Evolutionary conservation across 2,113 vertebrate species (phyloP).

Genomic region (Neotoma lepida): DNA sequence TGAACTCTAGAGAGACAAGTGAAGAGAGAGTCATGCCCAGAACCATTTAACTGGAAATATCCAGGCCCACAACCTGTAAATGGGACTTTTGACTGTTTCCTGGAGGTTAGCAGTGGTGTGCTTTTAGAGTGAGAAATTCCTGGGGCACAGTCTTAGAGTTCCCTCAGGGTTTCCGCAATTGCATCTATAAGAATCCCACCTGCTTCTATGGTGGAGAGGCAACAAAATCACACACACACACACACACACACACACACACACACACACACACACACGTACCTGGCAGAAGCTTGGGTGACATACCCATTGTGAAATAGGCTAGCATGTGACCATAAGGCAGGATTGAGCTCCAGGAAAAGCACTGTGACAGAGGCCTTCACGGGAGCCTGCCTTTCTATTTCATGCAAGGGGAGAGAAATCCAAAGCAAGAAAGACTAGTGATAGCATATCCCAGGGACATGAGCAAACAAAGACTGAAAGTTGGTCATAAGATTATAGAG

Average conservation of each 20-base stretch:
- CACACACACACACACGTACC: neutral
- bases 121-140: neutral
- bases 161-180: neutral
- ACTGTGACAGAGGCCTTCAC: neutral
- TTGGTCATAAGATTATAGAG: neutral
- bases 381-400: neutral
- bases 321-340: neutral
- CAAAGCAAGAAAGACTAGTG: neutral
- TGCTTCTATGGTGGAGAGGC: neutral
- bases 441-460: no score
- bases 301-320: neutral
- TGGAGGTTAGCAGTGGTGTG: neutral
- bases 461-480: neutral
- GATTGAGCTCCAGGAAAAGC: no score
- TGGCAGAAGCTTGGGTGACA: neutral
- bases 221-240: no score
- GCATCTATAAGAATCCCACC: rapidly evolving
- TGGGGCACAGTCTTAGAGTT: neutral
- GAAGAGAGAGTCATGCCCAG: neutral
- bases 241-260: no score
- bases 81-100: neutral
- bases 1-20: neutral
- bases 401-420: neutral
- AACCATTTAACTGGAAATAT: neutral
- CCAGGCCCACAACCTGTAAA: neutral